Base-by-base conservation (phyloP, 2,797 vertebrate genomes). In the Sebastes cheni region DNA sequence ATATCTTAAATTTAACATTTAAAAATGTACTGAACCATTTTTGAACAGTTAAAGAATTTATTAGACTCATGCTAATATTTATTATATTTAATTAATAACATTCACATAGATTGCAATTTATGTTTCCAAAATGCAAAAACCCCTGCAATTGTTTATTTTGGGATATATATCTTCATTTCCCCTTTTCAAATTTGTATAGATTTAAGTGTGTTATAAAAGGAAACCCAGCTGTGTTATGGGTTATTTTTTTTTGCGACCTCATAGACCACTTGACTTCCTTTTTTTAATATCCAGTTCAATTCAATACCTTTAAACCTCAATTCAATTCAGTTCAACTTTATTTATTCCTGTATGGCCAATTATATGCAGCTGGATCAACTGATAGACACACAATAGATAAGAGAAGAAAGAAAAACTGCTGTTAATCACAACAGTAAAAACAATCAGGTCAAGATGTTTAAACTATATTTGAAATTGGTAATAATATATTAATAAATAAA, bases 121-220 rank as follows among this genome's bases (percentile, higher is more conserved):
- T 59, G 30, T 34, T 32, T 70, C 23, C 18, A 52, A 54, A 61
- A 39, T 0, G 14, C 30, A 8, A 52, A 30, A 14, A 14, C 3
- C 20, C 7, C 29, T 0, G 9, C 50, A 29, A 4, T 36, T 1
- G 11, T 71, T 34, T 73, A 58, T 79, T 84, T 77, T 18, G 6
- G 10, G 12, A 20, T 32, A 27, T 68, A 20, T 42, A 22, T 25
- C 78, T 59, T 88, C 67, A 81, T 67, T 83, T 82, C 82, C 60
- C 64, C 22, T 80, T 88, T 84, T 62, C 2, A 62, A 36, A 67
- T 75, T 14, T 72, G 3, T n/a, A 50, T 50, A 67, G n/a, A 58
- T 80, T 20, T 22, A 50, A 50, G 23, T 23, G 71, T 2, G 14
- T 16, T 71, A 22, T 55, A 39, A 84, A 55, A 32, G 25, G 42